Evolutionary conservation across 2,113 vertebrate species (phyloP), one percentile per base, ranked within the genome.

Genomic region (Anoplopoma fimbria): DNA sequence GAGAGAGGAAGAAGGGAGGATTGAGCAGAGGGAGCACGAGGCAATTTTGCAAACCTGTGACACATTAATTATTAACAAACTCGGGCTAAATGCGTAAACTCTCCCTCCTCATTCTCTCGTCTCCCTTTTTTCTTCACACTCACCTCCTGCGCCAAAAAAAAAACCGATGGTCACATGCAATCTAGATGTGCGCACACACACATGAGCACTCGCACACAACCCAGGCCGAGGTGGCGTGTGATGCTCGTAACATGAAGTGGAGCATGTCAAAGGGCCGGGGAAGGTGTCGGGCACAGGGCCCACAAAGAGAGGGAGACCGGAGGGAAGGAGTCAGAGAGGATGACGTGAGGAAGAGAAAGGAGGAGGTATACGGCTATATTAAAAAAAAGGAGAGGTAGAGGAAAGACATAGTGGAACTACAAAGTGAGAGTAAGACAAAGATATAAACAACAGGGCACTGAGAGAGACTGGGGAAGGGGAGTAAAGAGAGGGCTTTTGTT

Each of bases 1-100:
- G 88, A 83, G 72, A 82, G 73, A 88, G 84, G 88, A 89, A 82
- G 88, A 83, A 84, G 88, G 88, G 78, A 82, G 84, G 90, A 88
- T 71, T 34, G 89, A 89, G 87, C 75, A 75, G 85, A 87, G 86
- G 85, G 88, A 93, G 86, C 80, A 67, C 55, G 57, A 91, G 93
- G 93, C 94, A 90, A 94, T 94, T 91, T 93, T 95, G 93, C 92
- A 92, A 95, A 95, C 93, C 94, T 93, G 93, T 95, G 93, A 95
- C 94, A 94, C 94, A 95, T 95, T 93, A 95, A 95, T 95, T 95
- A 95, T 95, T 95, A 94, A 95, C 94, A 92, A 95, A 94, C 91
- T 93, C 87, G 4, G 89, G 94, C 93, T 95, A 95, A 95, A 95
- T 93, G 94, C 86, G 87, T 94, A 94, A 95, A 95, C 93, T 93